Evolutionary conservation across 2,888 invertebrate species (phyloP).

Genomic region (Chironomus tentans): DNA sequence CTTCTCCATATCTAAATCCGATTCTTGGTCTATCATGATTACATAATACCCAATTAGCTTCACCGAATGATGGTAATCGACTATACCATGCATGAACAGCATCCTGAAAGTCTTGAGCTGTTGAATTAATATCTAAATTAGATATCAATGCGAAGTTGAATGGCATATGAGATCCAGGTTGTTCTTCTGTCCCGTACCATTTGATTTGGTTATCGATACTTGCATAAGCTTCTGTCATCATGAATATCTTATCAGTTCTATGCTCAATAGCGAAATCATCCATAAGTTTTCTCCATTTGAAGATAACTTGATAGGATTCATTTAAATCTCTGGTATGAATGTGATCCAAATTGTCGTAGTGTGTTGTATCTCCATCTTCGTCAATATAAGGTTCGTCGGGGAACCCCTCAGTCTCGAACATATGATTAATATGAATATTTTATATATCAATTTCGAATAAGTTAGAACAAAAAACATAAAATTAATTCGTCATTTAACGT

Average conservation of each 20-base stretch:
- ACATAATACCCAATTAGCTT: constrained; percentile 73
- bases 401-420: constrained; percentile 50
- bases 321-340: constrained; percentile 52
- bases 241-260: constrained; percentile 38
- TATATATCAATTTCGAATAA: too few relatives aligned
- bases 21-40: constrained; percentile 68
- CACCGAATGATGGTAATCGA: constrained; percentile 49
- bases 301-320: constrained; percentile 55
- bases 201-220: constrained; percentile 49
- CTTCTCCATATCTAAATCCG: constrained; percentile 57
- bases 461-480: too few relatives aligned
- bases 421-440: too few relatives aligned
- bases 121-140: constrained; percentile 48
- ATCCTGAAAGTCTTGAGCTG: constrained; percentile 51
- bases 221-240: constrained; percentile 70
- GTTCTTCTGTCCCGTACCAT: constrained; percentile 50
- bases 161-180: constrained; percentile 60
- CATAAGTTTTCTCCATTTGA: constrained; percentile 53
- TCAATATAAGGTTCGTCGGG: constrained; percentile 50
- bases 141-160: constrained; percentile 70
- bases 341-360: constrained; percentile 51
- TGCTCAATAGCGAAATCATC: constrained; percentile 46
- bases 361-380: constrained; percentile 41
- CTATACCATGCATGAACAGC: constrained; percentile 55
- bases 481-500: too few relatives aligned